phyloP scores from a whole-genome alignment of 2,113 vertebrate genomes.

The Elgaria multicarinata region DNA sequence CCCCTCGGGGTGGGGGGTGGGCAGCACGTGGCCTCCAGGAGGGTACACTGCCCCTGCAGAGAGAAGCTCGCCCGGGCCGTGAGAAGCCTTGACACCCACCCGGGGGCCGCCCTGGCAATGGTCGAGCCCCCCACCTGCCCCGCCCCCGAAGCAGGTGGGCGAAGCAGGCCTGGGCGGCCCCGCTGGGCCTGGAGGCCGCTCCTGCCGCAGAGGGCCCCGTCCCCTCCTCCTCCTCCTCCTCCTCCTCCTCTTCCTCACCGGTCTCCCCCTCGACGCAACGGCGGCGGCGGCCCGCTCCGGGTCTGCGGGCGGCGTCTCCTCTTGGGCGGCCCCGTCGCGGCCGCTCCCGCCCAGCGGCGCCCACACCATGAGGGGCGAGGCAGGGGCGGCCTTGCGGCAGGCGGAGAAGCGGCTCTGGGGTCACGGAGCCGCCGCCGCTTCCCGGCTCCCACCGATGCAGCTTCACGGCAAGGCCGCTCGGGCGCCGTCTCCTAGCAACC shows the following conservation, averaged over 20 bases:
- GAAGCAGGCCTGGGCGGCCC: no score
- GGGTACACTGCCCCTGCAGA: background rate
- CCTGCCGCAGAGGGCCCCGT: background rate
- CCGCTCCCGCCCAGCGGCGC: conserved; percentile 61
- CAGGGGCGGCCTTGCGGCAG: background rate
- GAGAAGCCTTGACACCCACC: background rate
- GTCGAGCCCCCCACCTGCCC: no score
- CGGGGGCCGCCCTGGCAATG: background rate
- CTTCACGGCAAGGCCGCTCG: conserved; percentile 41
- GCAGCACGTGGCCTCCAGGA: background rate
- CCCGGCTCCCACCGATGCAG: background rate
- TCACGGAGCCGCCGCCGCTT: background rate
- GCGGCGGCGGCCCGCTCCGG: background rate
- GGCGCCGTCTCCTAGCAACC: conserved; percentile 62
- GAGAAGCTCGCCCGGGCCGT: background rate
- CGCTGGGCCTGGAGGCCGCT: background rate
- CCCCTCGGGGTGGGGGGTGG: no score
- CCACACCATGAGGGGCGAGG: conserved; percentile 48
- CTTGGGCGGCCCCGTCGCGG: conserved; percentile 58
- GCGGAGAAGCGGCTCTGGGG: background rate
- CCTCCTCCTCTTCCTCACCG: conserved; percentile 47
- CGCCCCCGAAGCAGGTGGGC: background rate
- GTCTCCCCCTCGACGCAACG: background rate
- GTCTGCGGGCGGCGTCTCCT: conserved; percentile 35
- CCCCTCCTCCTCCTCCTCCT: conserved; percentile 45